Evolutionary conservation across 2,888 invertebrate species (phyloP), one percentile per base, ranked within the genome.

Genomic region (Auanema freiburgensis): DNA sequence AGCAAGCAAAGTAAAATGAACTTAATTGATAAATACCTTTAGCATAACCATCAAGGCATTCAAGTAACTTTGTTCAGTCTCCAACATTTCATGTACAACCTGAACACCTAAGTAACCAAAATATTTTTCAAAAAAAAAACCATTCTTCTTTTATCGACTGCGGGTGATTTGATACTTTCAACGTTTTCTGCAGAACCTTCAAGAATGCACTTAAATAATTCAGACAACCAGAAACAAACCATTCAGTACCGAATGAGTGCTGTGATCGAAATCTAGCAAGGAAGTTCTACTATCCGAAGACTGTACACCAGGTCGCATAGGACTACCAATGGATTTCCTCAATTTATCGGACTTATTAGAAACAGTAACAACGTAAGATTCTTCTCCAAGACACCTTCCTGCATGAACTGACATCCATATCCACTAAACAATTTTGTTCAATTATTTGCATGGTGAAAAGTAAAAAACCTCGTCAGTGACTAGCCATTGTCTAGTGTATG

Each of bases 21-120:
- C 12, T 43, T 43, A 50, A 50, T n/a, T n/a, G 51, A 50, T 11
- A 21, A n/a, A 1, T 44, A 87, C 95, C 85, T 90, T 91, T 84
- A 94, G 89, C 82, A 98, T 92, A 44, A 93, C 93, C 79, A 92
- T 89, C 78, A 98, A 88, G 83, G 97, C 95, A 67, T 90, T 91
- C 66, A 97, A 93, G 85, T 98, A 98, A 88, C 97, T 98, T 65
- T 90, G 91, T 86, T 98, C 98, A 1, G 98, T 98, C 85, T 94
- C 92, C 70, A 92, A 89, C 78, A 98, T 88, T 86, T 98, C 97
- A 86, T 91, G 89, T 84, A 91, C 91, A 57, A 92, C 91, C 85
- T 90, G 90, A 82, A 91, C 91, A 57, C 92, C 87, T n/a, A n/a
- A n/a, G n/a, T n/a, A n/a, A n/a, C n/a, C n/a, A n/a, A n/a, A n/a